Percentiles rank a stretch among this genome's conserved stretches.
phyloP scores from a whole-genome alignment of 2,888 invertebrate genomes.

The Lamellibrachia satsuma region DNA sequence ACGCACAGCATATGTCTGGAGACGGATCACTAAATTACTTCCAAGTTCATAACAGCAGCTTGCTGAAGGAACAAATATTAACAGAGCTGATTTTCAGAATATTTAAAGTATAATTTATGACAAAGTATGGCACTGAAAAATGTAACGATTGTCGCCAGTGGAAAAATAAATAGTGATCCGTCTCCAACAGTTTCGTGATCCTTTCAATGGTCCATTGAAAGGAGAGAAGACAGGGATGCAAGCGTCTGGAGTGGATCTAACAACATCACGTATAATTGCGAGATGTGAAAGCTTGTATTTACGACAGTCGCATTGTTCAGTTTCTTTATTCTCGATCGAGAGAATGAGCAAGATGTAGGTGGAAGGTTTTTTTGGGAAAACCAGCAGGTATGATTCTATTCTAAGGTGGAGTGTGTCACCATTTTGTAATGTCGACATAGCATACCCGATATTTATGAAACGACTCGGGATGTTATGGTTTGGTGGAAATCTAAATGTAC shows the following conservation, averaged over 20 bases:
- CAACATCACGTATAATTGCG: neutral
- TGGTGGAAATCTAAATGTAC: neutral
- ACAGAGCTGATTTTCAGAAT: too few species aligned
- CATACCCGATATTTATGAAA: neutral
- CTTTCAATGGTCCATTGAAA: neutral
- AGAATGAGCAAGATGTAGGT: neutral
- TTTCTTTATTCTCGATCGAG: neutral
- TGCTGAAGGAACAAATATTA: too few species aligned
- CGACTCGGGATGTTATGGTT: neutral
- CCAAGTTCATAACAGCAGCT: too few species aligned
- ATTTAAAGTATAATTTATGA: too few species aligned
- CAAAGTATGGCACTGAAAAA: too few species aligned
- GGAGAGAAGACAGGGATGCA: neutral
- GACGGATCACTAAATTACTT: too few species aligned
- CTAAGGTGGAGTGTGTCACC: neutral
- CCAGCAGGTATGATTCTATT: neutral
- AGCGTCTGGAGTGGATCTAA: neutral
- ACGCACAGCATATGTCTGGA: neutral
- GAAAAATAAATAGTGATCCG: too few species aligned
- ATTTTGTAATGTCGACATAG: neutral
- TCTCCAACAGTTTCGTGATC: neutral
- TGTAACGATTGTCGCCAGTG: too few species aligned
- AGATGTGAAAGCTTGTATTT: neutral
- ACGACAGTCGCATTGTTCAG: too few species aligned
- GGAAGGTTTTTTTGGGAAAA: neutral